Conservation (phyloP, 1,140 invertebrate species). For the Ruditapes philippinarum region DNA sequence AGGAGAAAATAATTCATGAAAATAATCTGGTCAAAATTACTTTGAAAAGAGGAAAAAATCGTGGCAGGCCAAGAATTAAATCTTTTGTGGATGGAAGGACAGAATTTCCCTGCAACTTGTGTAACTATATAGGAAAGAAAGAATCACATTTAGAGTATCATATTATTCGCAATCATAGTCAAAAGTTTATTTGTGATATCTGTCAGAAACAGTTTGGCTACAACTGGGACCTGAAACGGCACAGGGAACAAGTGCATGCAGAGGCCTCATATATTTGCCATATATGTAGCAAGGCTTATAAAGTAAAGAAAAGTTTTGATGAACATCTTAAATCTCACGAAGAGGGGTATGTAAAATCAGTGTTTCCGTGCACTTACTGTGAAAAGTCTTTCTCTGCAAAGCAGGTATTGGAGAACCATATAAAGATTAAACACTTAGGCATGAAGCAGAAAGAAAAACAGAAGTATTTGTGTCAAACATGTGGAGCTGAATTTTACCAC, state of each 20-base stretch:
- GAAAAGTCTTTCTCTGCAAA: conserved; percentile 80
- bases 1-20: conserved; percentile 54
- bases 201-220: conserved; percentile 78
- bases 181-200: conserved; percentile 72
- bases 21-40: conserved; percentile 45
- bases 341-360: conserved; percentile 76
- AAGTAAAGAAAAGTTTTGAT: conserved; percentile 70
- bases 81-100: conserved; percentile 12
- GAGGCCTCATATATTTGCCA: conserved; percentile 77
- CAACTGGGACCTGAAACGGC: conserved; percentile 76
- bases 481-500: conserved; percentile 83
- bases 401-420: conserved; percentile 79
- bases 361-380: conserved; percentile 74
- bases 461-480: conserved; percentile 80
- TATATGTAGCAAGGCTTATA: conserved; percentile 81
- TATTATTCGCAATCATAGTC: conserved; percentile 60
- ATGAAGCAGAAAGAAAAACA: conserved; percentile 73
- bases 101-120: conserved; percentile 45
- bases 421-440: conserved; percentile 80
- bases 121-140: conserved; percentile 62
- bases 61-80: conserved; percentile 41
- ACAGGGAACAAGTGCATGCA: conserved; percentile 70
- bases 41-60: conserved; percentile 50
- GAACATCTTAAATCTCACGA: conserved; percentile 78
- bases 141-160: conserved; percentile 47